phyloP scores from a whole-genome alignment of 2,113 vertebrate genomes.

The Oreochromis niloticus region DNA sequence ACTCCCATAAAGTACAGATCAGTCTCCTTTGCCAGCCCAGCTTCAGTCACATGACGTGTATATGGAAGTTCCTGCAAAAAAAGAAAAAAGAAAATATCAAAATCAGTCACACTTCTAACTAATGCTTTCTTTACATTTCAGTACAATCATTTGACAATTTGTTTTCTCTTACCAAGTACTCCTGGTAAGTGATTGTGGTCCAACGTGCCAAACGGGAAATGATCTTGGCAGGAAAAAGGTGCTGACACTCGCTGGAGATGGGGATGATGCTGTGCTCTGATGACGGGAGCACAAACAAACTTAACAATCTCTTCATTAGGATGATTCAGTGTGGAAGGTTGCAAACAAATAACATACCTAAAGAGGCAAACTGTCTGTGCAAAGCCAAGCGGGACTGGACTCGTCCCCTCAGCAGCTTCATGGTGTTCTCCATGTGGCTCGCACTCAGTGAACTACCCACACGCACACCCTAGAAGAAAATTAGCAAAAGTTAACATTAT shows the following conservation, averaged over 20 bases:
- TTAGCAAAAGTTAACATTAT: neutral
- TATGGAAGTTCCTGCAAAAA: constrained; percentile 79
- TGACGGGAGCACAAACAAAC: neutral
- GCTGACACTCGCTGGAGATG: constrained; percentile 86
- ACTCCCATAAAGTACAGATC: constrained; percentile 88
- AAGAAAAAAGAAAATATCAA: neutral
- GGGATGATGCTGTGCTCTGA: constrained; percentile 91
- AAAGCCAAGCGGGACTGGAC: constrained; percentile 88
- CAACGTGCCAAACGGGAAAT: constrained; percentile 87
- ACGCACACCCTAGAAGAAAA: constrained; percentile 46
- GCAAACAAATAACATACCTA: constrained; percentile 72
- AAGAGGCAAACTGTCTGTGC: constrained; percentile 91
- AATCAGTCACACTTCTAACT: neutral
- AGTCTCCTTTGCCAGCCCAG: constrained; percentile 83
- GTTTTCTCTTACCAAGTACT: constrained; percentile 76
- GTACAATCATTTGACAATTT: neutral
- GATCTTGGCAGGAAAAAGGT: constrained; percentile 91
- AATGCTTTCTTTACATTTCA: neutral
- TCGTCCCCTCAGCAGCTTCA: constrained; percentile 86
- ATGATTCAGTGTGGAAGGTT: neutral
- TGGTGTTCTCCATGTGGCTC: constrained; percentile 94
- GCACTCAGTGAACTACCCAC: constrained; percentile 82
- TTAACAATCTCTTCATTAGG: neutral
- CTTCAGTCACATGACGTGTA: constrained; percentile 82
- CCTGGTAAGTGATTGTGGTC: constrained; percentile 79